Evolutionary conservation across 2,888 invertebrate species (phyloP).

Genomic region (Cephus nigrinus): DNA sequence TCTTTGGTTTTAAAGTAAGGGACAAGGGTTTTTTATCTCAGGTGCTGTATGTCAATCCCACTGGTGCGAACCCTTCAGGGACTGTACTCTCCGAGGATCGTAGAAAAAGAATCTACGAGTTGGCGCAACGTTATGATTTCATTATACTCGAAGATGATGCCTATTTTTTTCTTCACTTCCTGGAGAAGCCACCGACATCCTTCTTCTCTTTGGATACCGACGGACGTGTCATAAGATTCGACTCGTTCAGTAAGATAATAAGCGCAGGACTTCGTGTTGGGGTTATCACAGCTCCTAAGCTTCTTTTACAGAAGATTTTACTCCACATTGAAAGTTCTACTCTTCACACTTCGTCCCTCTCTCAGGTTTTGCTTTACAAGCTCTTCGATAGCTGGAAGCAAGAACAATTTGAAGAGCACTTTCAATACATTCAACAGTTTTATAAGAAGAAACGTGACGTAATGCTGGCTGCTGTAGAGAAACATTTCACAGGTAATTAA

Average conservation of each 20-base stretch:
- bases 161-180: conserved; percentile 81
- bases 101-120: conserved; percentile 74
- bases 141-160: conserved; percentile 86
- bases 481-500: conserved; percentile 69
- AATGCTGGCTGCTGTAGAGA: conserved; percentile 71
- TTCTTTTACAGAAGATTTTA: conserved; percentile 72
- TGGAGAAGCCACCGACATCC: conserved; percentile 71
- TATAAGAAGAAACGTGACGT: conserved; percentile 74
- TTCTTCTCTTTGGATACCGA: conserved; percentile 80
- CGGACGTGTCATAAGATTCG: conserved; percentile 80
- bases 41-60: conserved; percentile 80
- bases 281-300: conserved; percentile 77
- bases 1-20: not conserved
- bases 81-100: conserved; percentile 73
- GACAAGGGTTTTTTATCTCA: conserved; percentile 69
- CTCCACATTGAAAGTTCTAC: conserved; percentile 76
- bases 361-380: conserved; percentile 72
- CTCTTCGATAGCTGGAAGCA: conserved; percentile 71
- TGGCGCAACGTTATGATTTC: conserved; percentile 80
- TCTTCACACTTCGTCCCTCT: conserved; percentile 73
- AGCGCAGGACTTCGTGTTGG: conserved; percentile 79
- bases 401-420: conserved; percentile 71
- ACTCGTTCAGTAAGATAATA: conserved; percentile 82
- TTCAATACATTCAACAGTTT: conserved; percentile 70
- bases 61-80: conserved; percentile 82